Evolutionary conservation across 53 echinoderm and acorn worm species (phyloP).

Genomic region (Apostichopus leukothele): DNA sequence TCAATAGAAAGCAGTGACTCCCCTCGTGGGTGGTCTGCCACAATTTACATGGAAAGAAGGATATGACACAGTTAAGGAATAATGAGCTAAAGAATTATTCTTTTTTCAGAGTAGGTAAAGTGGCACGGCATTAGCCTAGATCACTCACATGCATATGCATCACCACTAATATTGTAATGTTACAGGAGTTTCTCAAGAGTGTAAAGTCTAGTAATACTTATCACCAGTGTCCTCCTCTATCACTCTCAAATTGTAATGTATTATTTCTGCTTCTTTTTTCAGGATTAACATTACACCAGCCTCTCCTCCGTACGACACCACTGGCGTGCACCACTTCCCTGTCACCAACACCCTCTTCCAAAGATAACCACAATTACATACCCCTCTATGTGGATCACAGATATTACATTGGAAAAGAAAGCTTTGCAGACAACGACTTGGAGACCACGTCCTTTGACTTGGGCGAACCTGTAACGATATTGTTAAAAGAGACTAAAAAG

Average conservation of each 20-base stretch:
- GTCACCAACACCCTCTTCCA: conserved; percentile 75
- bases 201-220: too few relatives aligned
- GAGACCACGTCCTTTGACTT: conserved; percentile 79
- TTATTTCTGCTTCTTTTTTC: conserved; percentile 28
- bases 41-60: not conserved
- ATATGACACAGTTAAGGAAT: not conserved
- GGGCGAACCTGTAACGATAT: conserved; percentile 82
- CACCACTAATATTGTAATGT: too few relatives aligned
- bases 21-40: not conserved
- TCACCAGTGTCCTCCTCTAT: not conserved
- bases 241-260: not conserved
- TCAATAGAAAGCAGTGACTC: not conserved
- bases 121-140: too few relatives aligned
- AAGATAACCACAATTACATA: conserved; percentile 92
- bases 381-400: conserved; percentile 91
- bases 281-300: conserved; percentile 82
- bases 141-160: too few relatives aligned
- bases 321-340: conserved; percentile 79
- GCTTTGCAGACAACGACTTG: conserved; percentile 71
- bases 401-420: conserved; percentile 85
- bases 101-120: too few relatives aligned
- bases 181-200: too few relatives aligned
- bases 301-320: conserved; percentile 82
- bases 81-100: too few relatives aligned
- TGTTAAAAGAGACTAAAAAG: conserved; percentile 89